These are phyloP conservation scores for Molanna angustata DNA, from an alignment of 2,888 invertebrate species.

Conservation along the genomic window DNA sequence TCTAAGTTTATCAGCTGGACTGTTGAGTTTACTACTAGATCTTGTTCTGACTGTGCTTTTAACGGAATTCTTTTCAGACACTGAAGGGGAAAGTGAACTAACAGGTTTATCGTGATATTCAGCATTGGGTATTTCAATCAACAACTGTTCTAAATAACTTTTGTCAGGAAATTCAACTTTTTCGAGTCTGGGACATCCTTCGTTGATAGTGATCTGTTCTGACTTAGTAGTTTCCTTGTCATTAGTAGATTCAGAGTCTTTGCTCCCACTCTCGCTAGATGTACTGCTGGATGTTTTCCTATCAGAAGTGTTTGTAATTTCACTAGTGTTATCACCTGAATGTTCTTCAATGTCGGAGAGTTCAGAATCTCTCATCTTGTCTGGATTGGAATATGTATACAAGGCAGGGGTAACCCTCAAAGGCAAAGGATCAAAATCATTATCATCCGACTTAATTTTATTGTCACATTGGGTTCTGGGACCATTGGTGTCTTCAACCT, in stretches of 20 bases:
- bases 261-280: slow-evolving; percentile 3
- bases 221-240: slow-evolving; percentile 39
- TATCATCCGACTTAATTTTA: slow-evolving; percentile 35
- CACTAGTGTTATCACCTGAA: background rate
- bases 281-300: slow-evolving; percentile 30
- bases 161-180: slow-evolving; percentile 55
- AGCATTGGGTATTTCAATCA: slow-evolving; percentile 77
- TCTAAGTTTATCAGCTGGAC: slow-evolving; percentile 58
- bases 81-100: slow-evolving; percentile 50
- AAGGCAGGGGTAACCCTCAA: slow-evolving; percentile 70
- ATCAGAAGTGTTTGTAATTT: background rate
- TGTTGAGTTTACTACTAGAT: slow-evolving; percentile 65
- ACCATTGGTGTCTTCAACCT: slow-evolving; percentile 10
- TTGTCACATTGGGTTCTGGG: slow-evolving; percentile 16
- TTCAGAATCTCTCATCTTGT: slow-evolving; percentile 56
- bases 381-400: slow-evolving; percentile 75
- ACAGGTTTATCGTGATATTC: slow-evolving; percentile 53
- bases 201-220: slow-evolving; percentile 39
- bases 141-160: slow-evolving; percentile 71
- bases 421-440: slow-evolving; percentile 63
- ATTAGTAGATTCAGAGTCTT: background rate
- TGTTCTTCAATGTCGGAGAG: slow-evolving; percentile 38
- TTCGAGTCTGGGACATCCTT: slow-evolving; percentile 36
- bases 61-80: slow-evolving; percentile 45
- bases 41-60: slow-evolving; percentile 62